Evolutionary conservation across 2,888 invertebrate genomes (phyloP).

Genomic region (Xestia xanthographa): DNA sequence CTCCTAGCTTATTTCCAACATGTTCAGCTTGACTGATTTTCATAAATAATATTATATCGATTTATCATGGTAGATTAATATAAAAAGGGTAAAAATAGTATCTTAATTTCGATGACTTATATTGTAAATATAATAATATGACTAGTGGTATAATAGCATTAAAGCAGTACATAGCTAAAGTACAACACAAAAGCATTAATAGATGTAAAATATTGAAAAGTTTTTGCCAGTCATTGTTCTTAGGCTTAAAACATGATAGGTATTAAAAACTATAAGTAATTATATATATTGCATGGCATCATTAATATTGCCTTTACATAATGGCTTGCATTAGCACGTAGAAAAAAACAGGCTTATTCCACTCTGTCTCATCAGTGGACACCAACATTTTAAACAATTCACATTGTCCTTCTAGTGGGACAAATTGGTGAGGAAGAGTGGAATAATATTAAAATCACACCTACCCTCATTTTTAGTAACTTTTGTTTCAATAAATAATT

Average conservation of each 20-base stretch:
- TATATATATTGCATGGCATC: slow-evolving; percentile 51
- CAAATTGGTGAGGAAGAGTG: neutral
- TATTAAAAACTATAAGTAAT: slow-evolving; percentile 26
- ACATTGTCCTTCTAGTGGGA: neutral
- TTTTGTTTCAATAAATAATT: slow-evolving; percentile 8
- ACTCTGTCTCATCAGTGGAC: neutral
- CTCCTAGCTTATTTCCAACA: neutral
- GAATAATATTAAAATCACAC: slow-evolving; percentile 11
- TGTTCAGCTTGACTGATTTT: neutral
- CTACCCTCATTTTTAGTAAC: slow-evolving; percentile 2
- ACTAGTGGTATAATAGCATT: slow-evolving; percentile 44
- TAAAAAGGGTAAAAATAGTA: neutral
- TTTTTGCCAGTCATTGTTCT: slow-evolving; percentile 24
- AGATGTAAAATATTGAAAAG: slow-evolving; percentile 6
- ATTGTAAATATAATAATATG: slow-evolving; percentile 27
- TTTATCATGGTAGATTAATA: neutral
- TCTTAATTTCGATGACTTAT: slow-evolving; percentile 10
- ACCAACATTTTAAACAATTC: neutral
- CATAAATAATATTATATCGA: neutral
- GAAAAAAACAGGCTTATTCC: neutral
- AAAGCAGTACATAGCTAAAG: slow-evolving; percentile 36
- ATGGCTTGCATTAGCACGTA: slow-evolving; percentile 48
- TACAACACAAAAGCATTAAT: slow-evolving; percentile 54
- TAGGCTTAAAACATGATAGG: slow-evolving; percentile 27
- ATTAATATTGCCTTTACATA: slow-evolving; percentile 34